These are phyloP conservation scores for Phylloscopus whistleri DNA, from an alignment of 2,113 vertebrate genomes.

Conservation along the genomic window DNA sequence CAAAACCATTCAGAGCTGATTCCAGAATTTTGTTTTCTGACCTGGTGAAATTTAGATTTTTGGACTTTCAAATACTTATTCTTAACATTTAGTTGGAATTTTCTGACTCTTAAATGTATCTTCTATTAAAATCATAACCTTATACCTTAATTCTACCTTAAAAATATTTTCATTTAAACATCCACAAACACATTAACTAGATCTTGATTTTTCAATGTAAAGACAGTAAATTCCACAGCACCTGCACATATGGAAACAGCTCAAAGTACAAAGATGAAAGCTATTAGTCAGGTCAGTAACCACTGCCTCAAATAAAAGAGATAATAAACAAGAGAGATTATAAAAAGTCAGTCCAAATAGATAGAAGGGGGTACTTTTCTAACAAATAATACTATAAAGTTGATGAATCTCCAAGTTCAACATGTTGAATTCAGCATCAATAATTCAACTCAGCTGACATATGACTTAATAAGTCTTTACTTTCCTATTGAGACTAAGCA, in stretches of 20 bases:
- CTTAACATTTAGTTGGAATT: background rate
- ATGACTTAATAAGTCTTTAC: background rate
- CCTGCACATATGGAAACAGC: conserved; percentile 42
- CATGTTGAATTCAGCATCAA: conserved; percentile 12
- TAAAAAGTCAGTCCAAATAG: conserved; percentile 35
- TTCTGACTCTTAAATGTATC: background rate
- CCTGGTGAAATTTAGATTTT: background rate
- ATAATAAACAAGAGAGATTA: conserved; percentile 39
- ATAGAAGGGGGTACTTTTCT: background rate
- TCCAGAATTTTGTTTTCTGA: background rate
- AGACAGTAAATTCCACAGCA: conserved; percentile 49
- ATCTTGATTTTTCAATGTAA: conserved; percentile 10
- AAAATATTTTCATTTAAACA: background rate
- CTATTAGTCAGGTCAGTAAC: conserved; percentile 21
- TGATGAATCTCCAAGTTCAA: background rate
- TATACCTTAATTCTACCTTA: conserved; percentile 13
- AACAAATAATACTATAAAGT: conserved; percentile 23
- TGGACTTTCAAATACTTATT: background rate
- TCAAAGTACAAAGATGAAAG: conserved; percentile 29
- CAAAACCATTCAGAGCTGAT: background rate
- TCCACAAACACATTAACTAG: background rate
- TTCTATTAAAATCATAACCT: background rate
- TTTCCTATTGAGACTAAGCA: background rate
- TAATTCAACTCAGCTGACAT: conserved; percentile 12
- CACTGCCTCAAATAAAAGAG: conserved; percentile 28